Evolutionary conservation across 2,113 vertebrate species (phyloP).

Genomic region (Syngnathus floridae): DNA sequence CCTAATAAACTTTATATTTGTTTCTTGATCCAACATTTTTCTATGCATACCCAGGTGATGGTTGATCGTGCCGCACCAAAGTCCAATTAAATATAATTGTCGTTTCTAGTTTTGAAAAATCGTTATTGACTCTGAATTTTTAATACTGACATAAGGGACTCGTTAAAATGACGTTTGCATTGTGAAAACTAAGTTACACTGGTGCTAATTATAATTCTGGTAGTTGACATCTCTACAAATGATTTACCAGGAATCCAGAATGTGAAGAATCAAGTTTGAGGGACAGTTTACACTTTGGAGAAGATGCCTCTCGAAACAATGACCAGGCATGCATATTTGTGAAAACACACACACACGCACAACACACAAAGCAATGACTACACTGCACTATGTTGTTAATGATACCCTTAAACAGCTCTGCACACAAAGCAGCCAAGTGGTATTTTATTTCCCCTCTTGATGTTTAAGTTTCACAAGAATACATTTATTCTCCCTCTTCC

Average conservation of each 20-base stretch:
- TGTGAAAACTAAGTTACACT: neutral
- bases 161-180: neutral
- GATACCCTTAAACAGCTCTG: slow-evolving; percentile 29
- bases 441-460: slow-evolving; percentile 34
- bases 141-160: neutral
- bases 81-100: slow-evolving; percentile 31
- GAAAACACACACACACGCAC: slow-evolving; percentile 5
- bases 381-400: slow-evolving; percentile 25
- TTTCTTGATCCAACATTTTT: neutral
- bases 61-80: slow-evolving; percentile 22
- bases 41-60: slow-evolving; percentile 16
- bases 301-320: slow-evolving; percentile 23
- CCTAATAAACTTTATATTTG: slow-evolving; percentile 6
- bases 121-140: neutral
- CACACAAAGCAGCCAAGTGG: slow-evolving; percentile 25
- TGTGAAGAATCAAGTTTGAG: neutral
- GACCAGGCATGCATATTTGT: slow-evolving; percentile 19
- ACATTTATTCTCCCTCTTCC: slow-evolving; percentile 20
- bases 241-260: slow-evolving; percentile 2
- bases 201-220: neutral
- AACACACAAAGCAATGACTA: slow-evolving; percentile 13
- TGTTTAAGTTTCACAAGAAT: slow-evolving; percentile 22
- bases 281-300: neutral
- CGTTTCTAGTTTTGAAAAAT: slow-evolving; percentile 9
- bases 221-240: neutral